Conservation (phyloP, 2,113 vertebrate genomes). For the Catagonus wagneri region DNA sequence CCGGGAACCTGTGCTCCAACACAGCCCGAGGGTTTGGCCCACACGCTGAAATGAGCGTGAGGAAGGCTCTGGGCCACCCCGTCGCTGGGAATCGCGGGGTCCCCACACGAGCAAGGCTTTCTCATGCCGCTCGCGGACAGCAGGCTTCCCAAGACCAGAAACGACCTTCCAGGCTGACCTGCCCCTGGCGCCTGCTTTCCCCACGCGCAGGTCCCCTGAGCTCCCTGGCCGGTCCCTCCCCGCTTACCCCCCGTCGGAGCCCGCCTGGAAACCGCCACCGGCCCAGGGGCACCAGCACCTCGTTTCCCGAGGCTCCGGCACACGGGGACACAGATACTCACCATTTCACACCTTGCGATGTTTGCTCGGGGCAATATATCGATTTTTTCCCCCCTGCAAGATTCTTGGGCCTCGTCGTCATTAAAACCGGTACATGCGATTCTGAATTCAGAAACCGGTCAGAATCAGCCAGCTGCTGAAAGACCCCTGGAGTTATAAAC, state of each 20-base stretch:
- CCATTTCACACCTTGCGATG: rapidly evolving
- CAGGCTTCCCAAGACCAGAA: background rate
- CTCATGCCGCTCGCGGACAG: rapidly evolving
- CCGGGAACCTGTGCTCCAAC: background rate
- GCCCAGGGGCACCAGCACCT: rapidly evolving
- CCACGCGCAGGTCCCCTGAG: rapidly evolving
- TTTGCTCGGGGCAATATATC: background rate
- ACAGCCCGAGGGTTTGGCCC: background rate
- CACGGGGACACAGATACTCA: no score
- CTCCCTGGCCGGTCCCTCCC: background rate
- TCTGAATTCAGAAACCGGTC: background rate
- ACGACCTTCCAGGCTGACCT: rapidly evolving
- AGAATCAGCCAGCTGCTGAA: background rate
- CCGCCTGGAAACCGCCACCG: background rate
- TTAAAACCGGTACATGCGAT: rapidly evolving
- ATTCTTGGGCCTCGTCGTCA: background rate
- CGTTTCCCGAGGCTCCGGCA: rapidly evolving
- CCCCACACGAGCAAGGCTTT: rapidly evolving
- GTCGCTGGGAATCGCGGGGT: rapidly evolving
- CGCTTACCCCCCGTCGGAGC: background rate
- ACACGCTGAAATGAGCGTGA: rapidly evolving
- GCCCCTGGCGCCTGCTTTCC: rapidly evolving
- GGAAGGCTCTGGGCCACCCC: rapidly evolving
- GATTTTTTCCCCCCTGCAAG: no score
- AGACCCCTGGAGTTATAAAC: background rate